Base-by-base conservation (phyloP, 2,888 invertebrate species). In the Gymnosoma rotundatum region DNA sequence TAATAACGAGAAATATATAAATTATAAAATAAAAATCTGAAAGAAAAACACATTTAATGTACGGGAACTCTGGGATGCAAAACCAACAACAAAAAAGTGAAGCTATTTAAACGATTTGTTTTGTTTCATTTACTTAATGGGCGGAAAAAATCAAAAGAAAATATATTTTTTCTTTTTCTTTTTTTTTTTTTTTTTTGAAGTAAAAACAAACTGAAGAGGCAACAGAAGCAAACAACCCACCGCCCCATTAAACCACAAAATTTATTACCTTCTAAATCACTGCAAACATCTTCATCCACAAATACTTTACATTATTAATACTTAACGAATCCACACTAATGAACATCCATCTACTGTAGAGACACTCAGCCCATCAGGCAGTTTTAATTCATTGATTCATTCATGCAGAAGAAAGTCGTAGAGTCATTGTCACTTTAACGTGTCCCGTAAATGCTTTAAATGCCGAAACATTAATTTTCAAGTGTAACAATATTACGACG, bases 201-300 rank as follows among this genome's bases (percentile, higher is more conserved):
- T n/a, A 4, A 72, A 76, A 73, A 69, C 72, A 80, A 63, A 75
- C 61, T 80, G 81, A 63, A 78, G 87, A 85, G 87, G 56, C 74
- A 78, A 18, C 64, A 61, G 21, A 61, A 72, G 64, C 66, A 78
- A 36, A 56, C 89, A 88, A 38, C 78, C 83, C 78, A 78, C 85
- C 89, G 88, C 89, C 89, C 90, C 91, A 91, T 91, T 91, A 90
- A 90, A 91, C 90, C 90, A 90, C 90, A 91, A 90, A 91, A 90
- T 90, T 90, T 90, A 90, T 91, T 91, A 87, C 89, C 89, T 88
- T 88, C 90, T 91, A 87, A 87, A 87, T 86, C 87, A 88, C 87
- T 75, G 85, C 86, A 86, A 88, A 91, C 90, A 90, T 89, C 91
- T 91, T 90, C 90, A 83, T 56, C 78, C 70, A 56, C 52, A 54